phyloP scores from a whole-genome alignment of 2,113 vertebrate genomes.

The Carettochelys insculpta region DNA sequence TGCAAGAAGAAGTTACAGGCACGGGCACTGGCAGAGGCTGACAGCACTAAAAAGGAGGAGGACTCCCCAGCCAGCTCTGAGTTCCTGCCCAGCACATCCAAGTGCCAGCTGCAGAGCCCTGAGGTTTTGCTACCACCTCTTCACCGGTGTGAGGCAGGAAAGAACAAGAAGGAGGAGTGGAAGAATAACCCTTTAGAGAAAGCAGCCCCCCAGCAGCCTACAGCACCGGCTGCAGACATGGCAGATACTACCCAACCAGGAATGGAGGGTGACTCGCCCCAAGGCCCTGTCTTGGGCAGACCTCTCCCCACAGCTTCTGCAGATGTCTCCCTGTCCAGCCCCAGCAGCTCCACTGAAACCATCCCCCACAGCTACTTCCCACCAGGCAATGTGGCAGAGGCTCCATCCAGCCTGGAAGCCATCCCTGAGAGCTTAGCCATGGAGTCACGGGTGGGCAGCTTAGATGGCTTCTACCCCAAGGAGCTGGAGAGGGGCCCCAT shows the following conservation, averaged over 20 bases:
- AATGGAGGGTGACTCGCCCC: conserved; percentile 75
- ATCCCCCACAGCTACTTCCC: conserved; percentile 52
- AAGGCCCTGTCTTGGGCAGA: not conserved
- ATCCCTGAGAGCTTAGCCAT: conserved; percentile 39
- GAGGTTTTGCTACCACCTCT: not conserved
- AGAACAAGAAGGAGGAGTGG: conserved; percentile 33
- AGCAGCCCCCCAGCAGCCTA: not conserved
- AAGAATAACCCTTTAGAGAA: conserved; percentile 19
- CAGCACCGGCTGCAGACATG: conserved; percentile 59
- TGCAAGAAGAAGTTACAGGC: conserved; percentile 90
- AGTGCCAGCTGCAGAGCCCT: not conserved
- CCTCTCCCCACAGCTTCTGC: conserved; percentile 13
- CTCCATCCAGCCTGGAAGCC: conserved; percentile 35
- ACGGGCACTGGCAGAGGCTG: conserved; percentile 86
- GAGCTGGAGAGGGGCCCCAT: not conserved
- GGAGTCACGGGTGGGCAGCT: conserved; percentile 50
- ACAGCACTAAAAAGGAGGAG: conserved; percentile 93
- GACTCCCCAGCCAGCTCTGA: conserved; percentile 45
- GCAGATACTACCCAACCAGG: conserved; percentile 93
- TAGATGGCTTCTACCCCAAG: conserved; percentile 47
- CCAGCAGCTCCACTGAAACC: conserved; percentile 89
- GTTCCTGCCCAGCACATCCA: conserved; percentile 34
- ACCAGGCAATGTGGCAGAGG: not conserved
- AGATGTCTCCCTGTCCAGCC: conserved; percentile 81
- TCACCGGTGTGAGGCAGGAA: conserved; percentile 17